These are phyloP conservation scores for Meriones psammophilus DNA, from an alignment of 2,797 vertebrate species.

Conservation along the genomic window DNA sequence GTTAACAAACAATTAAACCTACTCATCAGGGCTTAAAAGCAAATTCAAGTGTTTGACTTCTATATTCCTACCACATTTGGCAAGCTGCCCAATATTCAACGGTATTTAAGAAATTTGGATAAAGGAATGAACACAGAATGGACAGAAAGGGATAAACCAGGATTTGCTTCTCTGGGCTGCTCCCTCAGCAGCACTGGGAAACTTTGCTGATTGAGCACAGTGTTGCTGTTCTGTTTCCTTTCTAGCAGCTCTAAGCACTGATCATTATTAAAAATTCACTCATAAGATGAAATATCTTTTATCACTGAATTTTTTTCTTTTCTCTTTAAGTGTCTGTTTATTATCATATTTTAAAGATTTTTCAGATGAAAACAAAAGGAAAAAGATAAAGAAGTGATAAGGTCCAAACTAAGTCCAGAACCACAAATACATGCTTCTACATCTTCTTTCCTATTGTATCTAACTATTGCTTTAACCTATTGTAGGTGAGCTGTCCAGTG, in stretches of 20 bases:
- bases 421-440: not conserved
- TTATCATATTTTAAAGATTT: slow-evolving; percentile 27
- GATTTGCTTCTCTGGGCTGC: not conserved
- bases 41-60: slow-evolving; percentile 44
- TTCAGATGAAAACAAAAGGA: slow-evolving; percentile 12
- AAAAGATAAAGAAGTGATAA: slow-evolving; percentile 22
- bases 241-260: not conserved
- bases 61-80: slow-evolving; percentile 35
- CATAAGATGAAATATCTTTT: slow-evolving; percentile 10
- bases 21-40: slow-evolving; percentile 5
- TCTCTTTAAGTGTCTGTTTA: slow-evolving; percentile 35
- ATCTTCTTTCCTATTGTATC: not conserved
- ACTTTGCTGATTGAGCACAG: slow-evolving; percentile 6
- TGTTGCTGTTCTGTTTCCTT: not conserved
- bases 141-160: slow-evolving; percentile 19
- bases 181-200: not conserved
- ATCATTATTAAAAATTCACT: not conserved
- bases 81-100: not conserved
- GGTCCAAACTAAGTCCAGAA: not conserved
- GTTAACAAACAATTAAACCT: slow-evolving; percentile 44
- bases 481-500: not conserved
- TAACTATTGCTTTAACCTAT: not conserved
- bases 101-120: slow-evolving; percentile 49
- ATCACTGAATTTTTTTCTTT: not conserved
- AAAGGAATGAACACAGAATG: slow-evolving; percentile 18